Percentiles rank a stretch among this genome's conserved stretches.
These are phyloP conservation scores for Trachymyrmex septentrionalis DNA, from an alignment of 1,140 invertebrate species.

Conservation along the genomic window DNA sequence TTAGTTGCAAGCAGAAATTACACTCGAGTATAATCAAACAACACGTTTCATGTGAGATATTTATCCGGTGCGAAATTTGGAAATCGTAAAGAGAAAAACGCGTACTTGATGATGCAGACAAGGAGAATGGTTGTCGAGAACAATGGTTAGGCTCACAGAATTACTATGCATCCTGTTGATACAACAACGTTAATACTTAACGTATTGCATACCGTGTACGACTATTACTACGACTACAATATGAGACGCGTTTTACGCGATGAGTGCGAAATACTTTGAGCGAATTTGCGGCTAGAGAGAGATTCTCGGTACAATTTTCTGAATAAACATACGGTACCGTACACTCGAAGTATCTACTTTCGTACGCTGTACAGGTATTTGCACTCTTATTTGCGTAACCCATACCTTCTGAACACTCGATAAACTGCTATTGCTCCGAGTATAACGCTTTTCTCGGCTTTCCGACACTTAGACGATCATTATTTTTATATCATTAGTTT, in stretches of 20 bases:
- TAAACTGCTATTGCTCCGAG: constrained; percentile 27
- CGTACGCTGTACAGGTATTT: constrained; percentile 32
- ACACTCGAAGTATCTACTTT: constrained; percentile 23
- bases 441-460: constrained; percentile 22
- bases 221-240: not conserved
- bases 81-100: not conserved
- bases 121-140: not conserved
- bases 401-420: constrained; percentile 42
- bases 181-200: not conserved
- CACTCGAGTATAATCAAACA: constrained; percentile 30
- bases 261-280: constrained; percentile 9
- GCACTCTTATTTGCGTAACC: constrained; percentile 49
- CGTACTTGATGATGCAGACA: not conserved
- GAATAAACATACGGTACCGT: constrained; percentile 11
- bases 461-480: constrained; percentile 22
- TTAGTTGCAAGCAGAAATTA: constrained; percentile 51
- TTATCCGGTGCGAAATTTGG: constrained; percentile 21
- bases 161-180: not conserved
- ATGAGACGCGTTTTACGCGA: not conserved
- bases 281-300: constrained; percentile 8
- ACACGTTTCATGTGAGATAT: not conserved
- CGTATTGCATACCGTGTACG: not conserved
- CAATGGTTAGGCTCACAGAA: not conserved
- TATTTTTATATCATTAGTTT: constrained; percentile 34
- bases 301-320: constrained; percentile 15